Base-by-base conservation (phyloP, 2,888 invertebrate genomes). In the Monoplex corrugatus region DNA sequence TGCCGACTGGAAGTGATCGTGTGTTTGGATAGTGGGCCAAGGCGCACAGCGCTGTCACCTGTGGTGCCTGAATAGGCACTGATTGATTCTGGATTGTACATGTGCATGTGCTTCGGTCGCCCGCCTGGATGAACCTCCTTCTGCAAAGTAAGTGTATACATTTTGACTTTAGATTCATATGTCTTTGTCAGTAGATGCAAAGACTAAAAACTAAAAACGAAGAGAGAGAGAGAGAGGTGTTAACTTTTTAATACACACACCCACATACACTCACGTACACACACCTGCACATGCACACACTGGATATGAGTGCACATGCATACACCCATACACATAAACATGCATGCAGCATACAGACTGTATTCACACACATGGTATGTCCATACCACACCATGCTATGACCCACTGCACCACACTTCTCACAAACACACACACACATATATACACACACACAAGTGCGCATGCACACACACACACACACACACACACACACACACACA, bases 111-210 rank as follows among this genome's bases (percentile, higher is more conserved):
- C 82, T 75, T 89, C 90, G 89, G 86, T 90, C 85, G 84, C 86
- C 88, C 89, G 92, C 90, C 93, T 93, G 94, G 92, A 94, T 94
- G 94, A 94, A 94, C 94, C 93, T 94, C 90, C 91, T 94, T 91
- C 91, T 93, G 90, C 93, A 93, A 90, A 94, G 94, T 94, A 93
- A 93, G 94, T 93, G n/a, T n/a, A n/a, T n/a, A n/a, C n/a, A n/a
- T n/a, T n/a, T n/a, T n/a, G n/a, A n/a, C n/a, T n/a, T n/a, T n/a
- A n/a, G n/a, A n/a, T n/a, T n/a, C n/a, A n/a, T n/a, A n/a, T n/a
- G n/a, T n/a, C n/a, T n/a, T n/a, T n/a, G n/a, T n/a, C n/a, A 75
- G 13, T 75, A 13, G 75, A 75, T 16, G 10, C 10, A 10, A 19
- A 50, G 50, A 50, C 13, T 13, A 19, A 50, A 19, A 50, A 19